Evolutionary conservation across 2,113 vertebrate genomes (phyloP).

Genomic region (Hippocampus comes): DNA sequence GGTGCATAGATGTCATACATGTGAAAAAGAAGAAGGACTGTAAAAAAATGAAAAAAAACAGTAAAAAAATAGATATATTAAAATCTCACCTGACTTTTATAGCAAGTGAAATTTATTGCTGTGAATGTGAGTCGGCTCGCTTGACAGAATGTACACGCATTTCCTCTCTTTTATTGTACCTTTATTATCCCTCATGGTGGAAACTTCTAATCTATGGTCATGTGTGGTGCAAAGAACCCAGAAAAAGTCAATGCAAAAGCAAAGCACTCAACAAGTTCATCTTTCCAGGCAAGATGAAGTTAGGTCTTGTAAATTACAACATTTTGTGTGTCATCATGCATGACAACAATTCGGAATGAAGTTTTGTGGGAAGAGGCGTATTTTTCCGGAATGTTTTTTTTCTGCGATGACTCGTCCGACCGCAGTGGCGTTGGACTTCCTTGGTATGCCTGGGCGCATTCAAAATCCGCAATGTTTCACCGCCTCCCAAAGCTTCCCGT

Average conservation of each 20-base stretch:
- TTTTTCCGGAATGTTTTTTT: neutral
- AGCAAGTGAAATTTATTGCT: too few species aligned
- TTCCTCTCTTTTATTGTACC: too few species aligned
- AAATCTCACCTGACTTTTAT: too few species aligned
- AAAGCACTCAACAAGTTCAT: neutral
- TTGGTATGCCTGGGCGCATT: too few species aligned
- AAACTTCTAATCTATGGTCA: neutral
- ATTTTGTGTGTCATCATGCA: neutral
- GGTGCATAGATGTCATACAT: too few species aligned
- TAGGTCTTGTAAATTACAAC: neutral
- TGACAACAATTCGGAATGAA: neutral
- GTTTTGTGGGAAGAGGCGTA: neutral
- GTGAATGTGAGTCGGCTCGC: too few species aligned
- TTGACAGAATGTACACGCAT: too few species aligned
- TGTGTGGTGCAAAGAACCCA: neutral
- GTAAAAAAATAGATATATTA: too few species aligned
- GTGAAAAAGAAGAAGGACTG: too few species aligned
- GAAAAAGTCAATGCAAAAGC: neutral
- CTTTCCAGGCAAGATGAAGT: neutral
- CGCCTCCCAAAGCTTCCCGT: conserved; percentile 21
- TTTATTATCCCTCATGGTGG: neutral
- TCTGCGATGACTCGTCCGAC: neutral
- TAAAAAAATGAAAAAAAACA: too few species aligned
- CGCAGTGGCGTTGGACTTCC: neutral
- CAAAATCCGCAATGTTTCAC: neutral